Evolutionary conservation across 2,888 invertebrate species (phyloP), one percentile per base, ranked within the genome.

Genomic region (Schrankia costaestrigalis): DNA sequence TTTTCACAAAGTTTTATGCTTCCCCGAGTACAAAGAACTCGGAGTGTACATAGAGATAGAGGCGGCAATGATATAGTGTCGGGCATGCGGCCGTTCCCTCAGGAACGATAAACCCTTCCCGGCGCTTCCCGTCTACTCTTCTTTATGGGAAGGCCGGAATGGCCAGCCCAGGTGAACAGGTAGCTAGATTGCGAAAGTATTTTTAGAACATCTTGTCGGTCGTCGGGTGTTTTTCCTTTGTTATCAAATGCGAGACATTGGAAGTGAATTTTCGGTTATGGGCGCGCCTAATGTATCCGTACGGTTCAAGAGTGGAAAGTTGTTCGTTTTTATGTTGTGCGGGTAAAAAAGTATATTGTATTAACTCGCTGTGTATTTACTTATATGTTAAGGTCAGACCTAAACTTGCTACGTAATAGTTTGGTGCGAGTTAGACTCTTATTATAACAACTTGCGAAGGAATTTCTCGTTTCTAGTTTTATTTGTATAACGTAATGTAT

Each of bases 21-120:
- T 59, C 49, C 55, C 52, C 50, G 65, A 63, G 73, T 74, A 81
- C 77, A 74, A 78, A 80, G 73, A 76, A 69, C 63, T 68, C 67
- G 66, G 57, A 67, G 74, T 69, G 69, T 72, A 72, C 67, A 67
- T 65, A 70, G 71, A 80, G 78, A 82, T 79, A 78, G 82, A 82
- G 69, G 69, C 71, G 71, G 79, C 81, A 85, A 86, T 86, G 87
- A 87, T 87, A 82, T 86, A 87, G 85, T 85, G 84, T 64, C 78
- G 81, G 84, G 81, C 80, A 73, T 67, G 72, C 76, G 77, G 78
- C 66, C 65, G 77, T 58, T 85, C 87, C 87, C 86, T 71, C 63
- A 79, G 87, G 87, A 69, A 75, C 86, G 82, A 86, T 86, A 87
- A 87, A 86, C 84, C 86, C 86, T 82, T 80, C 84, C 79, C 72